These are phyloP conservation scores for crab-eating macaque (Macaca fascicularis) DNA, from an alignment of 2,113 vertebrate species.

Conservation along the genomic window DNA sequence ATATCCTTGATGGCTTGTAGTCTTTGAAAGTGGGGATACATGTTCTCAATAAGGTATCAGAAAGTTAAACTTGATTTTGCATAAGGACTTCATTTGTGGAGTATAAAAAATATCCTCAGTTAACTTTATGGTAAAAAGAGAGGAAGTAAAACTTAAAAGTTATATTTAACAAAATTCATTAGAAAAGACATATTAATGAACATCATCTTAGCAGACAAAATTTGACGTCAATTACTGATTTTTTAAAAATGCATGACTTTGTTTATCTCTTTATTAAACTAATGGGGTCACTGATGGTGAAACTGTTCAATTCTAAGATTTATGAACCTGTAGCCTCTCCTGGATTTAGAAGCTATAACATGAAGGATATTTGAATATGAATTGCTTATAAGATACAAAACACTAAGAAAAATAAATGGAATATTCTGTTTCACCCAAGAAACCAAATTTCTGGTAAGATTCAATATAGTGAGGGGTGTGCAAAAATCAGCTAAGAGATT, in stretches of 20 bases:
- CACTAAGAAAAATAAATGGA: background rate
- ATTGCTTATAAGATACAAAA: background rate
- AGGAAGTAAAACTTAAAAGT: slow-evolving; percentile 37
- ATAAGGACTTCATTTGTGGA: slow-evolving; percentile 65
- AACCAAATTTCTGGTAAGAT: background rate
- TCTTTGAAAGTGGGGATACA: slow-evolving; percentile 65
- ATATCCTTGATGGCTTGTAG: slow-evolving; percentile 55
- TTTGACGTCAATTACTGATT: background rate
- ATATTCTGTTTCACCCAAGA: background rate
- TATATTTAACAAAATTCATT: slow-evolving; percentile 26
- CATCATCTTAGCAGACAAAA: background rate
- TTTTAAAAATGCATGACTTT: background rate
- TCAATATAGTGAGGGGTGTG: background rate
- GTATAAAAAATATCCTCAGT: slow-evolving; percentile 54
- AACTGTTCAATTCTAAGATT: background rate
- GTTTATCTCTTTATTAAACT: background rate
- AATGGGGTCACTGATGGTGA: background rate
- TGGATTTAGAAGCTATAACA: background rate
- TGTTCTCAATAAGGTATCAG: slow-evolving; percentile 56
- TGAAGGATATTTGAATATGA: background rate
- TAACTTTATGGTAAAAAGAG: slow-evolving; percentile 26
- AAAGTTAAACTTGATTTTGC: slow-evolving; percentile 57
- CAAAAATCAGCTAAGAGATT: background rate
- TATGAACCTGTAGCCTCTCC: background rate
- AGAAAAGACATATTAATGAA: slow-evolving; percentile 1